Percentiles rank a stretch among this genome's conserved stretches.
These are phyloP conservation scores for Acrobasis consociella DNA, from an alignment of 2,888 invertebrate genomes.

Conservation along the genomic window DNA sequence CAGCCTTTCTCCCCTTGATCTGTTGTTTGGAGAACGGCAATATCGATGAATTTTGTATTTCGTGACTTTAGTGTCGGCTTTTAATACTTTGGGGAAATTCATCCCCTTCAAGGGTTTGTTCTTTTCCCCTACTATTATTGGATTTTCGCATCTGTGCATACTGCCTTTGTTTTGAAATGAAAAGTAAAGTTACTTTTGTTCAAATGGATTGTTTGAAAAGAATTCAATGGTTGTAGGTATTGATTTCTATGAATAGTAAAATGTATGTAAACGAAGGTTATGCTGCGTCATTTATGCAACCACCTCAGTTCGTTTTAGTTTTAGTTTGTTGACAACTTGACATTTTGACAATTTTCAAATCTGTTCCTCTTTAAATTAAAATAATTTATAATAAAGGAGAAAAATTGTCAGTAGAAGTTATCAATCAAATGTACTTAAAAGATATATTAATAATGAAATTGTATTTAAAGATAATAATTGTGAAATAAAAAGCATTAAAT, in stretches of 20 bases:
- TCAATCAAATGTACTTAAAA: no score
- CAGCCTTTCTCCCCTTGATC: constrained; percentile 34
- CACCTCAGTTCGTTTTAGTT: no score
- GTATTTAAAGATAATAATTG: no score
- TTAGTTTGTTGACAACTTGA: no score
- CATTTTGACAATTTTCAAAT: no score
- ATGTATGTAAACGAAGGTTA: not conserved
- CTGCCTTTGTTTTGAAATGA: constrained; percentile 71
- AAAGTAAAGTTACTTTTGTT: constrained; percentile 48
- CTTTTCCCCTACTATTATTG: constrained; percentile 71
- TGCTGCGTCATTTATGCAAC: no score
- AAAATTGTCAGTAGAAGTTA: no score
- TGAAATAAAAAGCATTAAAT: no score
- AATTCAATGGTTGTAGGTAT: not conserved
- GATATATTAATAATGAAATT: no score
- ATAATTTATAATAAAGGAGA: no score
- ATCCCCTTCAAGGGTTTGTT: constrained; percentile 62
- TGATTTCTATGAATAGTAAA: not conserved
- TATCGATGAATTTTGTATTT: constrained; percentile 76
- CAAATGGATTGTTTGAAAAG: not conserved
- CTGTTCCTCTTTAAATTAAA: no score
- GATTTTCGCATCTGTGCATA: constrained; percentile 72
- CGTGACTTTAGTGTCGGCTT: constrained; percentile 61
- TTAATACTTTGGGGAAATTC: constrained; percentile 71
- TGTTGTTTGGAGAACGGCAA: constrained; percentile 54